These are phyloP conservation scores for Muscicapa comitata DNA, from an alignment of 2,797 vertebrate genomes.

Conservation along the genomic window DNA sequence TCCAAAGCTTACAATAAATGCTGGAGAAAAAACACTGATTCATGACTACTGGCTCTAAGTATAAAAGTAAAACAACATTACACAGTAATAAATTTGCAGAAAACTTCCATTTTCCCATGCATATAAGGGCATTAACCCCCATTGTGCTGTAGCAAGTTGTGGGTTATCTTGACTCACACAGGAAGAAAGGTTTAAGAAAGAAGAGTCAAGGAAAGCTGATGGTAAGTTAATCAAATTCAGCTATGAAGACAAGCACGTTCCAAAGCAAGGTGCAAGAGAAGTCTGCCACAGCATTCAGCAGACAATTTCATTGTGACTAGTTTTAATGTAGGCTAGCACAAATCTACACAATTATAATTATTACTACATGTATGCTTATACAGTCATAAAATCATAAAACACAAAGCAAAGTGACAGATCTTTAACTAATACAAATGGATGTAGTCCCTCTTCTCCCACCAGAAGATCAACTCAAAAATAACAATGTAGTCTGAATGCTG, in stretches of 20 bases:
- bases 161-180: accelerated
- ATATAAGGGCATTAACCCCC: not conserved
- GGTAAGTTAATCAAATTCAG: not conserved
- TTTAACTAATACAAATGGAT: slow-evolving; percentile 16
- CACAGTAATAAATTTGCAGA: not conserved
- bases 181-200: not conserved
- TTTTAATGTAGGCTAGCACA: not conserved
- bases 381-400: slow-evolving; percentile 6
- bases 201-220: not conserved
- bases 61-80: not conserved
- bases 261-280: not conserved
- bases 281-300: not conserved
- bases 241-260: not conserved
- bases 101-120: not conserved
- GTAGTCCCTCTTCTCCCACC: not conserved
- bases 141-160: not conserved
- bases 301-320: not conserved
- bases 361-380: not conserved
- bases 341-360: slow-evolving; percentile 4
- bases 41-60: not conserved
- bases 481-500: not conserved
- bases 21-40: not conserved
- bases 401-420: slow-evolving; percentile 9
- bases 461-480: not conserved
- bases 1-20: not conserved